Base-by-base conservation (phyloP, 2,797 vertebrate genomes). In the Ciconia nigra region DNA sequence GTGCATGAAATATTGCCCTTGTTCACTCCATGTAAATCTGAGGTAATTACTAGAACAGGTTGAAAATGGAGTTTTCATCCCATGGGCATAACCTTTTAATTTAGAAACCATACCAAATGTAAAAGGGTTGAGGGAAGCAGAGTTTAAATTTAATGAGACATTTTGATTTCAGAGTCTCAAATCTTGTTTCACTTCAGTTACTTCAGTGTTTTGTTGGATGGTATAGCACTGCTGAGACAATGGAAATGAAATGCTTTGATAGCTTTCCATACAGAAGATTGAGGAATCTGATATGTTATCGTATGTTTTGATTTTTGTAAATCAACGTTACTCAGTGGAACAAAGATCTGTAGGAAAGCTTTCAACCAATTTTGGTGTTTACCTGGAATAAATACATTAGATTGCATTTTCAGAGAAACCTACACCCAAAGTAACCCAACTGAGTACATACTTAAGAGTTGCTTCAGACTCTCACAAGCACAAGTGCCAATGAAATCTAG, bases 51-150 rank as follows among this genome's bases (percentile, higher is more conserved):
- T 37, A 66, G 28, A 93, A 79, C 16, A 84, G 35, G 81, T 76
- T 89, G 81, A 70, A 96, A 87, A 93, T 44, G 9, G 62, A 79
- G 15, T 90, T 96, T 89, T 86, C 83, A 76, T 92, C 82, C 77
- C 55, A 69, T 24, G 51, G 62, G 66, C 46, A 51, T 70, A 69
- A 25, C 18, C 49, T 84, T 93, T 92, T 92, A 87, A 90, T 87
- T 94, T 79, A 84, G 83, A 76, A 90, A 62, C 46, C 52, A 12
- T 44, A 69, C 8, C 35, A 79, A 87, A 81, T 65, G 51, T 87
- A 35, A 93, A 89, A 92, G 46, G 37, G 25, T 63, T 92, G 57
- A 93, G 37, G 46, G 81, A 92, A 79, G 29, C 33, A n/a, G 87
- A 82, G 46, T 93, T 90, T 81, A 67, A 78, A 74, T 82, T 80